Evolutionary conservation across 2,888 invertebrate species (phyloP).

Genomic region (Congeria kusceri): DNA sequence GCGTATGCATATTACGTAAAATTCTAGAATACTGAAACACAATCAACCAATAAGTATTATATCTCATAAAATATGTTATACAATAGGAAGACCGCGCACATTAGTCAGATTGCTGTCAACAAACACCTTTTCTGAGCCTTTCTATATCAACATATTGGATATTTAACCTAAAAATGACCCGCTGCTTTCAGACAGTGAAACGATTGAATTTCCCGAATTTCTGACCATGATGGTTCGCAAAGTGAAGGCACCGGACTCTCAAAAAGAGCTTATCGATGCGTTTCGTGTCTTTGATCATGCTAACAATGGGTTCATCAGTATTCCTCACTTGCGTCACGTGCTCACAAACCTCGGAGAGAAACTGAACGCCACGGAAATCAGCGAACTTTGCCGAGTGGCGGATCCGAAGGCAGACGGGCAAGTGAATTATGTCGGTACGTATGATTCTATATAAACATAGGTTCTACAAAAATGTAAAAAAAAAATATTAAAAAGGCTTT

Average conservation of each 20-base stretch:
- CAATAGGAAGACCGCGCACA: no score
- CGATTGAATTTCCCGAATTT: slow-evolving; percentile 99
- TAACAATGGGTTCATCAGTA: slow-evolving; percentile 99
- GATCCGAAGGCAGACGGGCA: slow-evolving; percentile 99
- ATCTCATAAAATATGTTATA: no score
- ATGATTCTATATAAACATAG: background rate
- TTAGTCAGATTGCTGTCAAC: no score
- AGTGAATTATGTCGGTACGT: slow-evolving; percentile 95
- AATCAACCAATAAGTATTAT: no score
- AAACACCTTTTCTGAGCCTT: no score
- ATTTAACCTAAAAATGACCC: no score
- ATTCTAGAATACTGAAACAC: no score
- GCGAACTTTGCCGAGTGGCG: slow-evolving; percentile 99
- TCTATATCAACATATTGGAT: no score
- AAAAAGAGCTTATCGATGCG: slow-evolving; percentile 99
- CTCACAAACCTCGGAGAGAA: slow-evolving; percentile 99
- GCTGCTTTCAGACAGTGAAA: slow-evolving; percentile 94
- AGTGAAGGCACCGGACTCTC: slow-evolving; percentile 99
- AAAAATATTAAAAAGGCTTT: no score
- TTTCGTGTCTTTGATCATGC: slow-evolving; percentile 99
- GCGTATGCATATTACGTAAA: no score
- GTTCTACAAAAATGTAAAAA: no score
- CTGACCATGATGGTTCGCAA: slow-evolving; percentile 99
- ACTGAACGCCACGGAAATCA: slow-evolving; percentile 99
- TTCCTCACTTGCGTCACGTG: slow-evolving; percentile 98